phyloP scores from a whole-genome alignment of 2,113 vertebrate genomes.

The Capra hircus region DNA sequence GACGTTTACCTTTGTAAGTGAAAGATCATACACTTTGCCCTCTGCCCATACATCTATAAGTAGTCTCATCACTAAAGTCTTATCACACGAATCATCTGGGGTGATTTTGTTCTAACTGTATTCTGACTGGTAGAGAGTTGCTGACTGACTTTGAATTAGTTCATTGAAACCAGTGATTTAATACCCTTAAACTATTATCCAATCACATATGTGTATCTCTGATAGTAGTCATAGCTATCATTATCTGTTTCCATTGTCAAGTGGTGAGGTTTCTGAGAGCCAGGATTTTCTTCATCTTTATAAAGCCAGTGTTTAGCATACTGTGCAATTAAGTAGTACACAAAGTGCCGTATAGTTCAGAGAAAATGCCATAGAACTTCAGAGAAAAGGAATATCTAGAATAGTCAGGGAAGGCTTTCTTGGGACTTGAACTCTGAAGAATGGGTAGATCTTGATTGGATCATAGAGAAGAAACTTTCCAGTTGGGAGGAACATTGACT shows the following conservation, averaged over 20 bases:
- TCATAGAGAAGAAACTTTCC: background rate
- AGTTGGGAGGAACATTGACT: background rate
- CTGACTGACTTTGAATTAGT: background rate
- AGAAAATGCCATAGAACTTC: background rate
- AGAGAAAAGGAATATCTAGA: background rate
- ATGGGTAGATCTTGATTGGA: background rate
- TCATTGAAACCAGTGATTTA: background rate
- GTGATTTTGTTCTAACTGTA: background rate
- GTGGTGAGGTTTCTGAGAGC: background rate
- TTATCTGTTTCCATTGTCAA: background rate
- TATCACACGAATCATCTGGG: background rate
- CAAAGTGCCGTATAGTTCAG: background rate
- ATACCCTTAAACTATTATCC: background rate
- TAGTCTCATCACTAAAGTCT: background rate
- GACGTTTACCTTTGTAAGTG: background rate
- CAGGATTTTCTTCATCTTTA: background rate
- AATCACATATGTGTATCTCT: background rate
- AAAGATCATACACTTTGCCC: background rate
- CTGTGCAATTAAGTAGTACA: background rate
- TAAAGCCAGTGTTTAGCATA: background rate
- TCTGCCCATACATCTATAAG: background rate
- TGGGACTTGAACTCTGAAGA: background rate
- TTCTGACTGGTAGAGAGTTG: background rate
- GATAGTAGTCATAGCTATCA: background rate
- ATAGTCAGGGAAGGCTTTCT: background rate